phyloP scores from a whole-genome alignment of 2,797 vertebrate species.

The Aldrovandia affinis region DNA sequence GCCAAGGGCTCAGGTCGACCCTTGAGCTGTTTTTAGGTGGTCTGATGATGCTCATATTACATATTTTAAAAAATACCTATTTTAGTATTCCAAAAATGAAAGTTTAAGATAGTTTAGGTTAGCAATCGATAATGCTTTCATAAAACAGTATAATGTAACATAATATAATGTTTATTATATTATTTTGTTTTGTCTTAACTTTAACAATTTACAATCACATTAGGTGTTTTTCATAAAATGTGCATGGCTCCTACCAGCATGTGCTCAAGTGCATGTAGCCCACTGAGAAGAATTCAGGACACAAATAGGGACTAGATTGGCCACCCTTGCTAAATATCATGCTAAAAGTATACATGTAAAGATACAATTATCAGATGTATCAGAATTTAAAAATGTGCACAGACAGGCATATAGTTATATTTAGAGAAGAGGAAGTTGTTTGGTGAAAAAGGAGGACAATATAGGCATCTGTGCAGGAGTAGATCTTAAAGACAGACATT shows the following conservation, averaged over 20 bases:
- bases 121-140: background rate
- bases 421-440: too few relatives aligned
- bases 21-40: background rate
- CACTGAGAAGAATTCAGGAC: too few relatives aligned
- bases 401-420: too few relatives aligned
- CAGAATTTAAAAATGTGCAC: too few relatives aligned
- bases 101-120: background rate
- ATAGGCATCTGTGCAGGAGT: too few relatives aligned
- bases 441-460: too few relatives aligned
- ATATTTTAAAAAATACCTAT: background rate
- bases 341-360: background rate
- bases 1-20: background rate
- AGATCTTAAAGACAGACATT: too few relatives aligned
- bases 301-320: background rate
- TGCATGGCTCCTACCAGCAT: too few relatives aligned
- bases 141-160: background rate
- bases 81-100: background rate
- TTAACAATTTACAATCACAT: background rate
- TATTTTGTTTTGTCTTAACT: background rate
- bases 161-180: background rate
- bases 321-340: background rate
- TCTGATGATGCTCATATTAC: background rate
- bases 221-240: background rate
- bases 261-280: too few relatives aligned
- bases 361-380: too few relatives aligned